Evolutionary conservation across 2,888 invertebrate species (phyloP).

Genomic region (Eristalinus sepulchralis): DNA sequence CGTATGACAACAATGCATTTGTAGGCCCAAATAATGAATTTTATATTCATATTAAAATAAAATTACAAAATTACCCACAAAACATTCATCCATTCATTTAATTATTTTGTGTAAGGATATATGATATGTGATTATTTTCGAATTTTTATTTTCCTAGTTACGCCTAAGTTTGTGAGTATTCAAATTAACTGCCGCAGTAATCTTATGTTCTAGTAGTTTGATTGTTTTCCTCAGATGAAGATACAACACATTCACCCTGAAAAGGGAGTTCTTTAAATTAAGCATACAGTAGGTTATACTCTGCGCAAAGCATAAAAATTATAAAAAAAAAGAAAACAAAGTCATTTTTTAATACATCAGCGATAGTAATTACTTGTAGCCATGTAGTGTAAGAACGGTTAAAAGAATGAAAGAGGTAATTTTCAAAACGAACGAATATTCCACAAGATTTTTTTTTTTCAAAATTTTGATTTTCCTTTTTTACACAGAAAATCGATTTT

Average conservation of each 20-base stretch:
- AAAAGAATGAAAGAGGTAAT: background rate
- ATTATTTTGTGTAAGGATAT: background rate
- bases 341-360: slow-evolving; percentile 3
- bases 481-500: slow-evolving; percentile 1
- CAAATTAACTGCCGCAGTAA: slow-evolving; percentile 41
- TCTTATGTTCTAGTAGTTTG: slow-evolving; percentile 46
- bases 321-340: background rate
- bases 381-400: slow-evolving; percentile 45
- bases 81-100: background rate
- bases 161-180: slow-evolving; percentile 1
- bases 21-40: no score
- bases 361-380: slow-evolving; percentile 46
- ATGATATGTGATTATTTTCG: slow-evolving; percentile 39
- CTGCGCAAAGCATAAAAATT: slow-evolving; percentile 20
- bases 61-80: background rate
- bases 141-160: slow-evolving; percentile 14
- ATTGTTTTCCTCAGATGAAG: slow-evolving; percentile 4
- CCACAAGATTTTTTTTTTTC: background rate
- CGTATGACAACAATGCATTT: no score
- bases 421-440: slow-evolving; percentile 4
- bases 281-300: slow-evolving; percentile 1
- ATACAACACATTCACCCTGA: background rate
- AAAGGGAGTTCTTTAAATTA: background rate
- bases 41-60: no score
- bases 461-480: slow-evolving; percentile 41